Percentiles rank a stretch among this genome's conserved stretches.
Conservation (phyloP, 2,113 vertebrate genomes). For the Oryzias melastigma region DNA sequence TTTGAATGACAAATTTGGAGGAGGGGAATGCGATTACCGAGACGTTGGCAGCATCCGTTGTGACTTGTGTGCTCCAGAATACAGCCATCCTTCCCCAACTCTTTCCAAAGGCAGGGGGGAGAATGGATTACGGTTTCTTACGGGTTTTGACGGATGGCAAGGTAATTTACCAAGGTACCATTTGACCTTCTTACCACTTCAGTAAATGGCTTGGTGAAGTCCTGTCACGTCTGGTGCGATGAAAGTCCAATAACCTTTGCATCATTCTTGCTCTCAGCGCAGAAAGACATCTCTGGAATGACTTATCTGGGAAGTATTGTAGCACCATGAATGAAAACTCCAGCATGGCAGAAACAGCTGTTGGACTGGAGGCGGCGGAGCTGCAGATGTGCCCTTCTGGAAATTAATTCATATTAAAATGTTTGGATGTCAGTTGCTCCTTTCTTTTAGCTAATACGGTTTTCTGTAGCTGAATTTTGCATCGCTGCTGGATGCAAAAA, state of each 20-base stretch:
- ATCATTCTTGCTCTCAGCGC: constrained; percentile 55
- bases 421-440: constrained; percentile 1
- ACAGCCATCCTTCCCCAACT: constrained; percentile 18
- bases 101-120: constrained; percentile 15
- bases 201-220: constrained; percentile 24
- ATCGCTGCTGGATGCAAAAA: constrained; percentile 7
- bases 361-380: constrained; percentile 2
- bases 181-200: constrained; percentile 52
- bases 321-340: constrained; percentile 27
- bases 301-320: constrained; percentile 37
- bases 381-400: constrained; percentile 10
- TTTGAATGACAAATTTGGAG: constrained; percentile 59
- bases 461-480: not conserved
- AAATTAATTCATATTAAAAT: constrained; percentile 11
- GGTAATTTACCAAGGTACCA: constrained; percentile 20
- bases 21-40: constrained; percentile 52
- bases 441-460: not conserved
- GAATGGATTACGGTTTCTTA: constrained; percentile 34
- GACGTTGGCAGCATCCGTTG: constrained; percentile 37
- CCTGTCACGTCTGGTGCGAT: constrained; percentile 50
- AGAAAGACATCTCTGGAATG: constrained; percentile 41
- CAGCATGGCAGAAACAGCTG: constrained; percentile 34
- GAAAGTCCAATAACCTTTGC: constrained; percentile 66
- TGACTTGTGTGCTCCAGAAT: constrained; percentile 45
- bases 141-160: constrained; percentile 31